Evolutionary conservation across 2,888 invertebrate genomes (phyloP).

Genomic region (Synanthedon vespiformis): DNA sequence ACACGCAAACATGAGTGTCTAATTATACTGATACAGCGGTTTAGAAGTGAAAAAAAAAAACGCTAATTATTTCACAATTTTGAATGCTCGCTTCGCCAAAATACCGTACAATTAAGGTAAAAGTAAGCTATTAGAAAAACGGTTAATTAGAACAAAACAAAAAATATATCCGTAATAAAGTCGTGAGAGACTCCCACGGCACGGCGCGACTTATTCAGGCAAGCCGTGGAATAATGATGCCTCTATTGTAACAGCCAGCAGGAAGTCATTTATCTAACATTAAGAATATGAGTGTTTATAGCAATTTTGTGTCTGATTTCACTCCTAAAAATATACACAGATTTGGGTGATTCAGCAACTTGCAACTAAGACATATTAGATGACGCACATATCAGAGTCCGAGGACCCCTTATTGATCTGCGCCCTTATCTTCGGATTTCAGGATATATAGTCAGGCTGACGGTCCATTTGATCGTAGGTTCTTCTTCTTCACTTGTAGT

Average conservation of each 20-base stretch:
- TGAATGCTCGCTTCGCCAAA: slow-evolving; percentile 4
- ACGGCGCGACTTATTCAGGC: slow-evolving; percentile 43
- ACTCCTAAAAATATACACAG: slow-evolving; percentile 56
- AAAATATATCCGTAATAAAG: slow-evolving; percentile 67
- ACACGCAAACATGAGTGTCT: too few species aligned
- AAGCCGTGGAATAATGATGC: slow-evolving; percentile 58
- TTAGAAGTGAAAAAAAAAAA: neutral
- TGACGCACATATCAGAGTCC: too few species aligned
- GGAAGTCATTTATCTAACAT: slow-evolving; percentile 71
- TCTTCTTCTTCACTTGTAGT: too few species aligned
- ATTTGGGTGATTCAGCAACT: slow-evolving; percentile 26
- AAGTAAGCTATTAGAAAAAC: slow-evolving; percentile 63
- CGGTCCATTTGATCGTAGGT: too few species aligned
- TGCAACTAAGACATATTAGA: too few species aligned
- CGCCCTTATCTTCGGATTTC: too few species aligned
- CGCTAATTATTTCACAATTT: neutral
- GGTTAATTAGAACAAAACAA: slow-evolving; percentile 68
- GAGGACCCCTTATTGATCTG: too few species aligned
- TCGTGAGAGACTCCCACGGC: slow-evolving; percentile 67
- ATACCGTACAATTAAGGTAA: slow-evolving; percentile 52
- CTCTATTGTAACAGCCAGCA: slow-evolving; percentile 60
- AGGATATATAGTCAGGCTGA: too few species aligned
- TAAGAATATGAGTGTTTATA: slow-evolving; percentile 69
- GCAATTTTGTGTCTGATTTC: slow-evolving; percentile 67
- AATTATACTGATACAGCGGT: too few species aligned